Evolutionary conservation across 2,113 vertebrate species (phyloP).

Genomic region (Thryonomys swinderianus): DNA sequence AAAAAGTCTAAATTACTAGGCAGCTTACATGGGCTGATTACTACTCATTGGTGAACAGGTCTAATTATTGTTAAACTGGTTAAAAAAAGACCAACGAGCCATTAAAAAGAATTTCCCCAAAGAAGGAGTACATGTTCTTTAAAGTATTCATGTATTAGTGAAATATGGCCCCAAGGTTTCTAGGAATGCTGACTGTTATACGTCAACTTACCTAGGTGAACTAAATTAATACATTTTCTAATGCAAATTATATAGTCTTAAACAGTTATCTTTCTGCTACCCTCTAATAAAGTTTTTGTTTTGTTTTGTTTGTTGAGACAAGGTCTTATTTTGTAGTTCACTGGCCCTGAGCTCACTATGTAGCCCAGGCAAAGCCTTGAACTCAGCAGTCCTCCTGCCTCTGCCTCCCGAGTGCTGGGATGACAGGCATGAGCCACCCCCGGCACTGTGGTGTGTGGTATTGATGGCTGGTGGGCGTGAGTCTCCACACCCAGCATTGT

Average conservation of each 20-base stretch:
- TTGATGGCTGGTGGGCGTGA: too few species aligned
- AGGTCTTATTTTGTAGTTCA: too few species aligned
- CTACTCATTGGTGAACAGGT: not conserved
- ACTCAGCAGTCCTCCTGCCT: too few species aligned
- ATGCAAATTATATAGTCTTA: conserved; percentile 27
- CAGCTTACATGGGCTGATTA: not conserved
- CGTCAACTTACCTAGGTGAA: not conserved
- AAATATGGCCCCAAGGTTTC: not conserved
- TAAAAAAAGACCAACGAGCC: not conserved
- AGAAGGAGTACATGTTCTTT: not conserved
- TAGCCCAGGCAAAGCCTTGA: too few species aligned
- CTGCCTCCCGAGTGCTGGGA: too few species aligned
- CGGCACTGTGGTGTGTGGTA: too few species aligned
- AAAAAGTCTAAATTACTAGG: not conserved
- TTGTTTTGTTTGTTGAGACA: too few species aligned
- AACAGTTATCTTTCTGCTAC: not conserved
- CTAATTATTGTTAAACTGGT: not conserved
- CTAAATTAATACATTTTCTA: conserved; percentile 4
- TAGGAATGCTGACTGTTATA: not conserved
- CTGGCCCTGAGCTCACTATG: too few species aligned
- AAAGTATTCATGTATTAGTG: not conserved
- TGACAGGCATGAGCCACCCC: too few species aligned
- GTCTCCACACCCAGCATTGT: too few species aligned
- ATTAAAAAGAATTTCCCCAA: not conserved
- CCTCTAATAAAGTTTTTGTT: too few species aligned